A percentile compares a stretch with the other conserved stretches of the same genome.
Conservation (phyloP, 2,888 invertebrate species). For the Diploptera punctata region DNA sequence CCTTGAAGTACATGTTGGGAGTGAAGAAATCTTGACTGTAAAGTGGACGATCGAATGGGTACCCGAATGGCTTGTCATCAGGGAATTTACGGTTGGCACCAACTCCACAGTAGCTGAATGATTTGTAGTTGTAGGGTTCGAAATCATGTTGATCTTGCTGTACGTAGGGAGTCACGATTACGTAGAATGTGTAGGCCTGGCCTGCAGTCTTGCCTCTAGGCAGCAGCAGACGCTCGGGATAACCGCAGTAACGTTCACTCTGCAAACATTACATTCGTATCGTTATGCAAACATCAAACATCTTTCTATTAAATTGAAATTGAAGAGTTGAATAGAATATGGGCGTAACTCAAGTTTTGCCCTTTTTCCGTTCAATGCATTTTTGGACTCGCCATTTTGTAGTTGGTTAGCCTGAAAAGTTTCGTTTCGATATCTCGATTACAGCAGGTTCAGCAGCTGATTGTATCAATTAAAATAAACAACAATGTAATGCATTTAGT, state of each 20-base stretch:
- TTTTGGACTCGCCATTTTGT: too few relatives aligned
- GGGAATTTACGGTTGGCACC: conserved; percentile 52
- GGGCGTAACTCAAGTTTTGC: too few relatives aligned
- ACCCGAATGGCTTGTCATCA: conserved; percentile 63
- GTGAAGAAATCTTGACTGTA: conserved; percentile 52
- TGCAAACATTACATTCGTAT: too few relatives aligned
- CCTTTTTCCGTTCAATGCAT: too few relatives aligned
- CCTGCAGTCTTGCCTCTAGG: conserved; percentile 75
- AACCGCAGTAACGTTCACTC: conserved; percentile 63
- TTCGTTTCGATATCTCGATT: too few relatives aligned
- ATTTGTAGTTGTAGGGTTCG: conserved; percentile 64
- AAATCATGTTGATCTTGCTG: conserved; percentile 20
- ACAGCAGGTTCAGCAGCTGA: too few relatives aligned
- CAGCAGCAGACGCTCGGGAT: conserved; percentile 73
- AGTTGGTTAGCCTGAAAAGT: too few relatives aligned
- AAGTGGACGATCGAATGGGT: conserved; percentile 65
- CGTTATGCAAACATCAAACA: too few relatives aligned
- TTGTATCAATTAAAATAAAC: too few relatives aligned
- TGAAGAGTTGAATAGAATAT: too few relatives aligned
- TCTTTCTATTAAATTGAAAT: too few relatives aligned
- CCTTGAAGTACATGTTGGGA: conserved; percentile 67
- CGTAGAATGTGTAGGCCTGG: conserved; percentile 67
- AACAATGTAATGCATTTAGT: too few relatives aligned
- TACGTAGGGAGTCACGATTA: conserved; percentile 68
- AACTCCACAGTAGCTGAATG: conserved; percentile 52